Percentiles rank a stretch among this genome's conserved stretches.
These are phyloP conservation scores for Thamnophis elegans DNA, from an alignment of 2,797 vertebrate species.

Conservation along the genomic window DNA sequence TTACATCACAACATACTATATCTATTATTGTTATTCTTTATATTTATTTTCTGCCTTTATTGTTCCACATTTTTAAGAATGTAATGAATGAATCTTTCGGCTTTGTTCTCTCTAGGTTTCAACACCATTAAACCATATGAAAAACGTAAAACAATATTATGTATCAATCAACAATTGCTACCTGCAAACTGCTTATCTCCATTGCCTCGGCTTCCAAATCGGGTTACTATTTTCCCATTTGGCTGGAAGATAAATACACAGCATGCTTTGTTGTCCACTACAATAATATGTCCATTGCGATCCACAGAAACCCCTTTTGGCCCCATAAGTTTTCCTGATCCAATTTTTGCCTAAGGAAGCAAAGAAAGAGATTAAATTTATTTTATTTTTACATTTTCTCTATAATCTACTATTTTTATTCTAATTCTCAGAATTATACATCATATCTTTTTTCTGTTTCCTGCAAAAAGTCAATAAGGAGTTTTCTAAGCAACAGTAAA, in stretches of 20 bases:
- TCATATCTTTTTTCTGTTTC: background rate
- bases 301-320: constrained; percentile 97
- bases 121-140: constrained; percentile 74
- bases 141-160: constrained; percentile 70
- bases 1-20: background rate
- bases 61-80: constrained; percentile 29
- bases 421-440: background rate
- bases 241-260: constrained; percentile 97
- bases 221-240: constrained; percentile 95
- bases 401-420: background rate
- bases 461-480: background rate
- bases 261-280: constrained; percentile 98
- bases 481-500: background rate
- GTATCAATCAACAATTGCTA: constrained; percentile 79
- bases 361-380: constrained; percentile 28
- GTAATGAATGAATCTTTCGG: background rate
- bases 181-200: constrained; percentile 99
- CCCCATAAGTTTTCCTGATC: constrained; percentile 96
- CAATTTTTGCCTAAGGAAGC: constrained; percentile 86
- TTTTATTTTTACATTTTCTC: background rate
- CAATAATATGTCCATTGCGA: constrained; percentile 94
- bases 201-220: constrained; percentile 95
- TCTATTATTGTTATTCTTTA: background rate
- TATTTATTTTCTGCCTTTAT: background rate
- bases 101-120: constrained; percentile 25